These are phyloP conservation scores for Limosa lapponica DNA, from an alignment of 2,797 vertebrate species.

Conservation along the genomic window DNA sequence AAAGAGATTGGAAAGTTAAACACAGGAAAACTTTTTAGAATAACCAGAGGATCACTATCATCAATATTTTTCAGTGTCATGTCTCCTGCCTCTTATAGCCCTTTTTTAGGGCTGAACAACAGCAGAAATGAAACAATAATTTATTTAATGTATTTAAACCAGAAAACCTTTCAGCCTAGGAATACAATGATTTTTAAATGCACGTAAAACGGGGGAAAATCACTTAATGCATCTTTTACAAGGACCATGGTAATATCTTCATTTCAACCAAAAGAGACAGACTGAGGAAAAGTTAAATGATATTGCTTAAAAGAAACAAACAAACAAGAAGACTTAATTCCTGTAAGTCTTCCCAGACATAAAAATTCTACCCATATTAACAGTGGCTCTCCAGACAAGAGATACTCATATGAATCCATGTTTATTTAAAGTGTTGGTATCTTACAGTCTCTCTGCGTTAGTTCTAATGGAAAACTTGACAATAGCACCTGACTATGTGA, in stretches of 20 bases:
- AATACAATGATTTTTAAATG: background rate
- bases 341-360: background rate
- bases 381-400: background rate
- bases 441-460: background rate
- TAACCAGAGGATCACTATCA: background rate
- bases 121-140: background rate
- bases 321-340: background rate
- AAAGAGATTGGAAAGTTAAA: conserved; percentile 42
- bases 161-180: background rate
- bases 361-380: background rate
- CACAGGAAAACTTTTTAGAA: conserved; percentile 21
- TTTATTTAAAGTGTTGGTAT: background rate
- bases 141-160: background rate
- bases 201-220: background rate
- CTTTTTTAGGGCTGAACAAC: background rate
- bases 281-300: background rate
- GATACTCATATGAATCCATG: background rate
- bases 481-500: background rate
- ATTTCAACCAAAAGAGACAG: background rate
- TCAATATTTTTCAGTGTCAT: conserved; percentile 19
- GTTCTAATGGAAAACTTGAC: background rate
- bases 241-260: background rate
- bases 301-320: background rate
- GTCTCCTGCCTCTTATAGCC: background rate
- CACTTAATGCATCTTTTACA: background rate